Conservation (phyloP, 1,140 invertebrate genomes). For the Danaus plexippus region DNA sequence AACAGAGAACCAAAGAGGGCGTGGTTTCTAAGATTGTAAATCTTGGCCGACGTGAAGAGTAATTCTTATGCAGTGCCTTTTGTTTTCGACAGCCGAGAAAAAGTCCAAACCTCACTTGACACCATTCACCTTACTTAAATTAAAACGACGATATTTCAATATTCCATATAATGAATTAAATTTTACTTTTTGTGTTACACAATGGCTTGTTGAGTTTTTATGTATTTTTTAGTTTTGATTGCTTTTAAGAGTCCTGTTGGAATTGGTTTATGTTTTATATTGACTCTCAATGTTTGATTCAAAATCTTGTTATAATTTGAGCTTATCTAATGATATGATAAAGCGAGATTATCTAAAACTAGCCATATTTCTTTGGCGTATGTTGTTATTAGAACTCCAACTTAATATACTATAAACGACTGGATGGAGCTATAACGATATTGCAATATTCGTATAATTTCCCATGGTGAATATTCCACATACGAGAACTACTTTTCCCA, state of each 20-base stretch:
- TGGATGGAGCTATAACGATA: constrained; percentile 6
- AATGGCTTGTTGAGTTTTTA: too few relatives aligned
- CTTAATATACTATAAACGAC: not conserved
- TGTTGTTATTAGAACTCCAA: too few relatives aligned
- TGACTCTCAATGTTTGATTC: too few relatives aligned
- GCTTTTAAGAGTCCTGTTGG: too few relatives aligned
- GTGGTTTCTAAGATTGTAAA: constrained; percentile 13
- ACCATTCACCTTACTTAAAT: constrained; percentile 55
- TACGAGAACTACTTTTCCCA: constrained; percentile 62
- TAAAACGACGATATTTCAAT: constrained; percentile 34
- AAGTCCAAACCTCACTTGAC: constrained; percentile 60
- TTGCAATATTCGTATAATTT: constrained; percentile 30
- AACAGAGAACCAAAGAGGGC: not conserved
- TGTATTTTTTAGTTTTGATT: too few relatives aligned
- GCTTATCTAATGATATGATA: too few relatives aligned
- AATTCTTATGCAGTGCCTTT: constrained; percentile 40
- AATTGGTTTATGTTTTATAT: too few relatives aligned
- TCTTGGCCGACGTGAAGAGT: constrained; percentile 28
- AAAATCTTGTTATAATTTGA: too few relatives aligned
- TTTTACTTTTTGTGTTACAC: too few relatives aligned
- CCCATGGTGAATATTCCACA: constrained; percentile 55
- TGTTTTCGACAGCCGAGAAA: constrained; percentile 52
- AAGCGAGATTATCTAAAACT: too few relatives aligned
- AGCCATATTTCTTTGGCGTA: too few relatives aligned
- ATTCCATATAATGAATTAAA: too few relatives aligned